Conservation (phyloP, 2,797 vertebrate species). For the Poeciliopsis turneri region DNA sequence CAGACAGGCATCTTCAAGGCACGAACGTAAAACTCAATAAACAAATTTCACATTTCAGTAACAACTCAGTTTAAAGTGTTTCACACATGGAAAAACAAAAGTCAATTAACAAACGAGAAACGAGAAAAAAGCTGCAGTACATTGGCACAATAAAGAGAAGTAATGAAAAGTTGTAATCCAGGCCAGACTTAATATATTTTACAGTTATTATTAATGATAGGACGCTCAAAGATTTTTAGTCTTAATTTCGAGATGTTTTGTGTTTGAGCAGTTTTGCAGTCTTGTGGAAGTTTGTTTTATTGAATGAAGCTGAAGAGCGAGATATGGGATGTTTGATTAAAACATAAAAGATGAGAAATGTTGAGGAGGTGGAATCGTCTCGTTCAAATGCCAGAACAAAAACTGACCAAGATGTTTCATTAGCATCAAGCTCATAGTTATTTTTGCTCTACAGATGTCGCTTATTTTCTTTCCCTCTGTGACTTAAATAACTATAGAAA, state of each 20-base stretch:
- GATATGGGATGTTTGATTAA: too few species aligned
- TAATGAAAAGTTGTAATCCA: background rate
- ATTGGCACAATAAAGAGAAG: background rate
- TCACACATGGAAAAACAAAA: background rate
- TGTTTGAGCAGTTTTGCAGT: background rate
- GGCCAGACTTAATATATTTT: background rate
- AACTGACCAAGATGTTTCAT: too few species aligned
- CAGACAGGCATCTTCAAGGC: background rate
- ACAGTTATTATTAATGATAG: background rate
- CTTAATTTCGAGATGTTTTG: background rate
- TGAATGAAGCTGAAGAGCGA: too few species aligned
- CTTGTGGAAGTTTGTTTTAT: background rate
- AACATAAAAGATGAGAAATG: too few species aligned
- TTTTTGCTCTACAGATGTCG: too few species aligned
- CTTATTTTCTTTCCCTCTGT: too few species aligned
- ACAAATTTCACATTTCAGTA: background rate
- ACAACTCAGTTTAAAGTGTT: background rate
- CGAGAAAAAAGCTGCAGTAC: background rate
- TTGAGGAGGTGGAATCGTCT: too few species aligned
- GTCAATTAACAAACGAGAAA: background rate
- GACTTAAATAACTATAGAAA: too few species aligned
- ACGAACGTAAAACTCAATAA: background rate
- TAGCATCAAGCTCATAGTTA: too few species aligned
- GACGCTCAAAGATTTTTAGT: background rate
- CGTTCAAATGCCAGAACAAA: too few species aligned